Evolutionary conservation across 35 echinoderm and acorn worm species (phyloP).

Genomic region (Holothuria glaberrima): DNA sequence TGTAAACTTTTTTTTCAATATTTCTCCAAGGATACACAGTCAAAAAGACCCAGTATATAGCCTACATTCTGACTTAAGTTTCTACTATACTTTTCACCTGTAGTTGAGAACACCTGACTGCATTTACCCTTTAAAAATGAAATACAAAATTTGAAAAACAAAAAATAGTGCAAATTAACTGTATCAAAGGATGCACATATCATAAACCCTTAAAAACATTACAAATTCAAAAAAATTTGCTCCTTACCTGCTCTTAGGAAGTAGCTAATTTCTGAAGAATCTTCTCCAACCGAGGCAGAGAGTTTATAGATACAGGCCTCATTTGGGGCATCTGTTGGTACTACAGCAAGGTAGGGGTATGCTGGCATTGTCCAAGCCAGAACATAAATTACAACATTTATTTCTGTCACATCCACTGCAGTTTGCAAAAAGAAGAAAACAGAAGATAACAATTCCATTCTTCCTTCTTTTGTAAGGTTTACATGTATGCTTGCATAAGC

Average conservation of each 20-base stretch:
- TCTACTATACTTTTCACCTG: too few species aligned
- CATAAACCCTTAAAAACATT: too few species aligned
- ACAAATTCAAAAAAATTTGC: neutral
- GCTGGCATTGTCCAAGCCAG: constrained; percentile 31
- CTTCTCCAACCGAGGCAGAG: neutral
- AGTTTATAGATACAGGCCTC: constrained; percentile 46
- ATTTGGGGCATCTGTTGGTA: constrained; percentile 50
- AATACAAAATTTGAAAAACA: too few species aligned
- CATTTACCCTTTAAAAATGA: too few species aligned
- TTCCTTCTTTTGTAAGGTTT: neutral
- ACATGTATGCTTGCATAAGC: neutral
- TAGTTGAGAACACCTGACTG: too few species aligned
- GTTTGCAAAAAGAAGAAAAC: neutral
- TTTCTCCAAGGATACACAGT: too few species aligned
- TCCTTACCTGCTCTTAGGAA: constrained; percentile 19
- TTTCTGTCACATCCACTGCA: neutral
- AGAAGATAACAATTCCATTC: neutral
- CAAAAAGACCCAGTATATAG: too few species aligned
- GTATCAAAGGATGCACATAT: too few species aligned
- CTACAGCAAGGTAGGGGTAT: constrained; percentile 47
- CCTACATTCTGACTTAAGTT: too few species aligned
- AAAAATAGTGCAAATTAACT: too few species aligned
- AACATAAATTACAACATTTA: neutral
- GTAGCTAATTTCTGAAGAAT: constrained; percentile 21
- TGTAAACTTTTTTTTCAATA: too few species aligned